Base-by-base conservation (phyloP, 2,888 invertebrate genomes). In the Petrophora chlorosata region DNA sequence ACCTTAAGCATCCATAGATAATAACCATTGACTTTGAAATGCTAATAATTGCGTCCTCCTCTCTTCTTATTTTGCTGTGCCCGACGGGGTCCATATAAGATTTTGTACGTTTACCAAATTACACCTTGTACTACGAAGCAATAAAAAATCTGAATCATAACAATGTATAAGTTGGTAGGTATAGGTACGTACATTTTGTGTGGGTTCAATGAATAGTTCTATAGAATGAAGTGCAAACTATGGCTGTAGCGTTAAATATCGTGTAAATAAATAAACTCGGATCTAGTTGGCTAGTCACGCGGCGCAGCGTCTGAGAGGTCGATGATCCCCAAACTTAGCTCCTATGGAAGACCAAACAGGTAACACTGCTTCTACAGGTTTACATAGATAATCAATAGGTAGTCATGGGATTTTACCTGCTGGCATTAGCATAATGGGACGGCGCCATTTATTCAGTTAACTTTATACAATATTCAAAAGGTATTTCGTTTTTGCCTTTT, bases 251-350 rank as follows among this genome's bases (percentile, higher is more conserved):
- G 55, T 46, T 49, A 55, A 55, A 39, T 47, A 28, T 33, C 36
- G 38, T 49, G 53, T 55, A 57, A 60, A 57, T 60, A 60, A 60
- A 57, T 57, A 60, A 51, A 47, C 23, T 15, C 26, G 13, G 23
- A 52, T 16, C 46, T 59, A 55, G 59, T 56, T 61, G 50, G 47
- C 43, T 23, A 52, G 58, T 59, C 63, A 63, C 63, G 44, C 48
- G 9, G n/a, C n/a, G 46, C 48, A 30, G 40, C 39, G 40, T 36
- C 23, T 26, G 17, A 26, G 38, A 47, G 63, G 57, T 65, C 61
- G 44, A 46, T 49, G 61, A 59, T 45, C 61, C 47, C 53, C 53
- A 14, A 56, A 64, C 53, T 52, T 46, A 35, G 39, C 38, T 47
- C 32, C 43, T 26, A 38, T 32, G 28, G 16, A 44, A 25, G 15